Base-by-base conservation (phyloP, 2,888 invertebrate species). In the Yponomeuta sedellus region DNA sequence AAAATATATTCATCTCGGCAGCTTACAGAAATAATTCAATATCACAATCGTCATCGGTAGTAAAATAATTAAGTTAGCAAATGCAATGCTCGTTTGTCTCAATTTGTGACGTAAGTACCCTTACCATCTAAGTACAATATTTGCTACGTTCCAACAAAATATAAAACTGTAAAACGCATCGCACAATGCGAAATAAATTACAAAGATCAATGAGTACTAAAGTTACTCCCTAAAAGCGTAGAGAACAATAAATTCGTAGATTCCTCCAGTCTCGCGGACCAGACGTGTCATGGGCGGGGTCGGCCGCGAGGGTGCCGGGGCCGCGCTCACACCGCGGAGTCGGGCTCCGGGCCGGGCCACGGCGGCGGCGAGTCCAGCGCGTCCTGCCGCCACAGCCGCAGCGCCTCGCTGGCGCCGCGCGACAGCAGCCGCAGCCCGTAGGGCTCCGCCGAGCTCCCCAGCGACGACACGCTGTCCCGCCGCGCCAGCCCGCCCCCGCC, bases 321-420 rank as follows among this genome's bases (percentile, higher is more conserved):
- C 25, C 10, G 12, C 64, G 40, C 25, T 63, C 89, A 91, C 61
- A 92, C 91, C 66, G 88, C 83, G 6, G 89, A 89, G 79, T 91
- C 91, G 22, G 91, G 88, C 73, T 88, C 86, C 74, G 86, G 86
- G 86, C 88, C 87, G n/a, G 87, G 88, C 89, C 90, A 90, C 57
- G 90, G 89, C 76, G 90, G 88, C 72, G 75, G 84, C 66, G 86
- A 68, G 77, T 90, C 90, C 63, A 91, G 76, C 69, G 91, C 91
- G 81, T 92, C 88, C 79, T 92, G 91, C 1, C 91, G 83, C 91
- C 91, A 92, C 71, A 92, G 83, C 68, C 89, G 85, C 67, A 79
- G 72, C 67, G 79, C 73, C 68, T 88, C 88, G 56, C 81, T 75
- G 61, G 80, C 70, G 69, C 81, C 84, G 74, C 76, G 84, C 67